A percentile compares a stretch with the other conserved stretches of the same genome.
phyloP scores from a whole-genome alignment of 2,113 vertebrate species.

The Micromys minutus region DNA sequence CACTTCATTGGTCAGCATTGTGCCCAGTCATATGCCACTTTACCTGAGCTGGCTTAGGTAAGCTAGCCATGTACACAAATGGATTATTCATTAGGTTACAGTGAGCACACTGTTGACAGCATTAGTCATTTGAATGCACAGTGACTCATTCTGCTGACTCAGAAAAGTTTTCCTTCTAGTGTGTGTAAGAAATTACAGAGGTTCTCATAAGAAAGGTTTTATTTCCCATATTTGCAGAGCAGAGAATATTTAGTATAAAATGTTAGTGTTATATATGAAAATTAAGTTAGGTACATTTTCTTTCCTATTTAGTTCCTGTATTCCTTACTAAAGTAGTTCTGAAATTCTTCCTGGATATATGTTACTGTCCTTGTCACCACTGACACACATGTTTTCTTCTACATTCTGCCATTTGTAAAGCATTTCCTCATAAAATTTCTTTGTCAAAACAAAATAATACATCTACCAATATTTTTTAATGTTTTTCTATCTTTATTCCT shows the following conservation, averaged over 20 bases:
- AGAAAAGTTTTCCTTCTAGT: background rate
- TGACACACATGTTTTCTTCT: background rate
- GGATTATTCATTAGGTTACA: background rate
- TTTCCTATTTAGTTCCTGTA: background rate
- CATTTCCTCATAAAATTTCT: background rate
- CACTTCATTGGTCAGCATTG: background rate
- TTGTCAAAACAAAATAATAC: background rate
- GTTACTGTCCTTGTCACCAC: background rate
- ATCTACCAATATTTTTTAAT: background rate
- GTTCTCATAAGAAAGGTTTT: background rate
- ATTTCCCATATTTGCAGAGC: background rate
- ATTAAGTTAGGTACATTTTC: background rate
- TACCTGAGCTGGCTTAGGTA: background rate
- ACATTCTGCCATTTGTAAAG: background rate
- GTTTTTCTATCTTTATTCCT: constrained; percentile 9
- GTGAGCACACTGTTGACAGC: background rate
- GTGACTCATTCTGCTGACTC: background rate
- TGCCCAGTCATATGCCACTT: background rate
- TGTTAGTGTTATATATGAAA: background rate
- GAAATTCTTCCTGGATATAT: background rate
- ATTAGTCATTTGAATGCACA: background rate
- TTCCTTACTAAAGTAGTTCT: background rate
- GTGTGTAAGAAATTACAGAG: background rate
- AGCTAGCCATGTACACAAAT: background rate
- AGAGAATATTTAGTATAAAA: background rate